Evolutionary conservation across 1,140 invertebrate species (phyloP).

Genomic region (Pissodes strobi): DNA sequence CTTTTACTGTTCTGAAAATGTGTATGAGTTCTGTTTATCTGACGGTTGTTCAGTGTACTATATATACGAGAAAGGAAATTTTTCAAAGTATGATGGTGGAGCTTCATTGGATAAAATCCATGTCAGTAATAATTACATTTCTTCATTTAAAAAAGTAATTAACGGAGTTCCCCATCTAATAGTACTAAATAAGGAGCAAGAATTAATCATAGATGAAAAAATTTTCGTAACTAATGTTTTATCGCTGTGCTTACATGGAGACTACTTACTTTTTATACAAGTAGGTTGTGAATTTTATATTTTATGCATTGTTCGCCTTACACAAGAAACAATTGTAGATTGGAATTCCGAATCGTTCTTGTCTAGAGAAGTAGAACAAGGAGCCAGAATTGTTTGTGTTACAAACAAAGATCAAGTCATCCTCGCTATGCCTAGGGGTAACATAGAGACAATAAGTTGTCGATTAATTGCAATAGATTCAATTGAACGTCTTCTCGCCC

Average conservation of each 20-base stretch:
- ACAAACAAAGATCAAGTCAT: slow-evolving; percentile 27
- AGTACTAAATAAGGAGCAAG: slow-evolving; percentile 16
- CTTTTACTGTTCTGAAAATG: slow-evolving; percentile 14
- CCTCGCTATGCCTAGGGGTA: slow-evolving; percentile 40
- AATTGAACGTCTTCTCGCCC: slow-evolving; percentile 33
- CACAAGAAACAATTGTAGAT: not conserved
- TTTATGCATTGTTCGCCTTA: slow-evolving; percentile 25
- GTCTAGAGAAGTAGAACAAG: slow-evolving; percentile 40
- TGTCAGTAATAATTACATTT: not conserved
- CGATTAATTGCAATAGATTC: slow-evolving; percentile 40
- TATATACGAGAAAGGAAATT: no score
- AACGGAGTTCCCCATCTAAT: slow-evolving; percentile 10
- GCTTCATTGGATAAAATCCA: not conserved
- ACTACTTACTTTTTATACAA: slow-evolving; percentile 39
- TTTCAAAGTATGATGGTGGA: not conserved
- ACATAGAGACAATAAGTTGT: slow-evolving; percentile 41
- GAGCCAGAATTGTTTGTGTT: slow-evolving; percentile 37
- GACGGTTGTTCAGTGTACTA: not conserved
- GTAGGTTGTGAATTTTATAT: not conserved
- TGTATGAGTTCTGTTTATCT: slow-evolving; percentile 12
- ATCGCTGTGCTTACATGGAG: slow-evolving; percentile 29
- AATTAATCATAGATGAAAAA: slow-evolving; percentile 33
- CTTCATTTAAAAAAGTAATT: not conserved
- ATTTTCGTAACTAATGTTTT: slow-evolving; percentile 29
- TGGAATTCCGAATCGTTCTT: slow-evolving; percentile 16